These are phyloP conservation scores for Platyura marginata DNA, from an alignment of 1,140 invertebrate genomes.

Conservation along the genomic window DNA sequence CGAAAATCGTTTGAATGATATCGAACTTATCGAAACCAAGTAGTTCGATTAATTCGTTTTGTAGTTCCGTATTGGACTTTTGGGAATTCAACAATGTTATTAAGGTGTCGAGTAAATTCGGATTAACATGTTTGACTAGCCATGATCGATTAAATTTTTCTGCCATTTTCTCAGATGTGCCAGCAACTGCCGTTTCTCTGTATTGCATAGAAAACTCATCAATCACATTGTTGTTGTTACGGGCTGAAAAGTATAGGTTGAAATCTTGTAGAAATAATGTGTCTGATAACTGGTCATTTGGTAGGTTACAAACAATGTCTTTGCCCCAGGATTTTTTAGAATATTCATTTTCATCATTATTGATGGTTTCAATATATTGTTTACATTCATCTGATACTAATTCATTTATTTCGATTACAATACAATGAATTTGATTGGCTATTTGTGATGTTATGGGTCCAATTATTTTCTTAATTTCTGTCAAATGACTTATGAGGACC, in stretches of 20 bases:
- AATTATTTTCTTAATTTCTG: constrained; percentile 33
- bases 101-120: constrained; percentile 38
- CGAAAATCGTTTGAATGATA: constrained; percentile 58
- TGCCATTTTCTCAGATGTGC: no score
- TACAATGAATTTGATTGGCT: constrained; percentile 32
- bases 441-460: constrained; percentile 26
- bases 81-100: constrained; percentile 39
- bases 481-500: constrained; percentile 32
- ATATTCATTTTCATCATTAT: neutral
- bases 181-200: constrained; percentile 8
- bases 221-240: constrained; percentile 18
- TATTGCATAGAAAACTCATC: constrained; percentile 30
- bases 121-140: constrained; percentile 35
- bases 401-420: constrained; percentile 11
- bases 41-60: constrained; percentile 77
- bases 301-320: constrained; percentile 22
- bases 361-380: neutral
- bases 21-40: constrained; percentile 77
- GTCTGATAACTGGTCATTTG: constrained; percentile 16
- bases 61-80: constrained; percentile 49
- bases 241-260: constrained; percentile 14
- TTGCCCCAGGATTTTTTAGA: constrained; percentile 25
- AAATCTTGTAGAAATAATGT: constrained; percentile 18
- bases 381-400: constrained; percentile 1
- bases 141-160: constrained; percentile 13